phyloP scores from a whole-genome alignment of 1,140 invertebrate genomes.

The Drosophila biarmipes region DNA sequence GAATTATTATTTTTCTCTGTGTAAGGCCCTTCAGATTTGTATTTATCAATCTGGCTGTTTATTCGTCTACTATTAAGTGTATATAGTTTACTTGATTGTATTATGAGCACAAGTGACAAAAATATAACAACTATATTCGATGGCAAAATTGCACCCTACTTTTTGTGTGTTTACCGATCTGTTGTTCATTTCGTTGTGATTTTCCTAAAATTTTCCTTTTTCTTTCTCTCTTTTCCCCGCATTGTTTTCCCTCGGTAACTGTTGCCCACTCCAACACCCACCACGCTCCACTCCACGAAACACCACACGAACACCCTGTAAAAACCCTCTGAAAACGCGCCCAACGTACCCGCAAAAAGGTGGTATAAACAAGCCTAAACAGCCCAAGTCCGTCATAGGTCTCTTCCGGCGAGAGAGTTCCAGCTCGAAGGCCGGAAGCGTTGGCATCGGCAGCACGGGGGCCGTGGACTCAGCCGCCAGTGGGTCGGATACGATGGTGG shows the following conservation, averaged over 20 bases:
- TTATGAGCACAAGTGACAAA: slow-evolving; percentile 32
- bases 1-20: slow-evolving; percentile 4
- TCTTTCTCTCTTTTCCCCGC: slow-evolving; percentile 67
- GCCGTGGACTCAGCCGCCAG: slow-evolving; percentile 60
- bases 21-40: slow-evolving; percentile 2
- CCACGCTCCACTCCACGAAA: slow-evolving; percentile 38
- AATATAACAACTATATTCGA: slow-evolving; percentile 5
- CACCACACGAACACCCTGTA: slow-evolving; percentile 25
- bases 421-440: slow-evolving; percentile 86
- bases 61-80: slow-evolving; percentile 22
- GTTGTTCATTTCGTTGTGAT: slow-evolving; percentile 53
- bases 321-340: slow-evolving; percentile 1
- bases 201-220: slow-evolving; percentile 63
- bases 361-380: slow-evolving; percentile 89
- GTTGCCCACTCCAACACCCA: slow-evolving; percentile 48
- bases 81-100: slow-evolving; percentile 45
- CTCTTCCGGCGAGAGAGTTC: slow-evolving; percentile 89
- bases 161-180: slow-evolving; percentile 46
- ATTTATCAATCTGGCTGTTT: slow-evolving; percentile 23
- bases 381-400: slow-evolving; percentile 90
- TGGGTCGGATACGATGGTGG: slow-evolving; percentile 64
- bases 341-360: slow-evolving; percentile 84
- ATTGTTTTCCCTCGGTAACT: slow-evolving; percentile 73
- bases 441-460: slow-evolving; percentile 71
- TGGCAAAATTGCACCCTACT: slow-evolving; percentile 34